These are phyloP conservation scores for Tribolium castaneum DNA, from an alignment of 1,140 invertebrate species.

Conservation along the genomic window DNA sequence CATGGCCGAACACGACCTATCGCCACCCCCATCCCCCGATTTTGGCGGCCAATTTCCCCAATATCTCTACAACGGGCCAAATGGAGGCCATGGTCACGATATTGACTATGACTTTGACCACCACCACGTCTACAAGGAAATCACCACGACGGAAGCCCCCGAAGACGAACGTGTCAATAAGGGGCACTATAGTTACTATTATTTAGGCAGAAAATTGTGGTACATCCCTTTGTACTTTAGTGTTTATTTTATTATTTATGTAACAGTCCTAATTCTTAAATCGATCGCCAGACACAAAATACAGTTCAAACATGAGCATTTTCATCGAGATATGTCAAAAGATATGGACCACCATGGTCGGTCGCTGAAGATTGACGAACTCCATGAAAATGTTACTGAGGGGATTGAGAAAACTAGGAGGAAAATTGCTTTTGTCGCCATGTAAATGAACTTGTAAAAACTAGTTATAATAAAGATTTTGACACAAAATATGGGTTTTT, in stretches of 20 bases:
- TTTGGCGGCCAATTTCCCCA: slow-evolving; percentile 44
- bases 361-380: slow-evolving; percentile 46
- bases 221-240: slow-evolving; percentile 86
- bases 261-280: slow-evolving; percentile 81
- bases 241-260: slow-evolving; percentile 85
- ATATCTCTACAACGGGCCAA: slow-evolving; percentile 61
- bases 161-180: slow-evolving; percentile 74
- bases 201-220: slow-evolving; percentile 83
- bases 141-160: slow-evolving; percentile 64
- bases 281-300: slow-evolving; percentile 83
- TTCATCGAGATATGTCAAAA: slow-evolving; percentile 4
- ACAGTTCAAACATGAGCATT: slow-evolving; percentile 56
- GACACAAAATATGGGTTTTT: background rate
- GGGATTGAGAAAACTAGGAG: slow-evolving; percentile 52
- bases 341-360: background rate
- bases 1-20: slow-evolving; percentile 38
- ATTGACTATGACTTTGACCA: slow-evolving; percentile 59
- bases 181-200: slow-evolving; percentile 82
- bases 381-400: slow-evolving; percentile 54
- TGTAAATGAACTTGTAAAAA: slow-evolving; percentile 48
- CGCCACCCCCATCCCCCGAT: slow-evolving; percentile 44
- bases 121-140: slow-evolving; percentile 64
- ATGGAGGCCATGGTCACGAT: slow-evolving; percentile 64
- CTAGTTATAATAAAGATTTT: slow-evolving; percentile 21
- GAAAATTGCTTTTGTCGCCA: slow-evolving; percentile 55